These are phyloP conservation scores for Chionodraco myersi DNA, from an alignment of 2,113 vertebrate genomes.

Conservation along the genomic window DNA sequence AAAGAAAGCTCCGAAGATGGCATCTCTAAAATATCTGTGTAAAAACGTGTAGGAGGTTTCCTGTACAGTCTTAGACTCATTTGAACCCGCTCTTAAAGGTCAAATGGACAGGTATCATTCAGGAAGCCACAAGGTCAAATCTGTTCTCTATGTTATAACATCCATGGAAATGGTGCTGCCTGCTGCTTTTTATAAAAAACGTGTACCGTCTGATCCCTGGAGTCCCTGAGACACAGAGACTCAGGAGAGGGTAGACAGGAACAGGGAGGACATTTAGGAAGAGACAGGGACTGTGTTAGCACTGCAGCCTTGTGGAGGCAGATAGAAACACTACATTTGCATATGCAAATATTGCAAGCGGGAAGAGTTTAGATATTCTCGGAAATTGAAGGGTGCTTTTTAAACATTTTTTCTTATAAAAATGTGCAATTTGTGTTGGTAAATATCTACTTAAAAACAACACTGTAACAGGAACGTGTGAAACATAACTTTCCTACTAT, in stretches of 20 bases:
- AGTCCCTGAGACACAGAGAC: slow-evolving; percentile 9
- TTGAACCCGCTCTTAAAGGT: neutral
- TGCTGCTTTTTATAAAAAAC: neutral
- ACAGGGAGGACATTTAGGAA: slow-evolving; percentile 1
- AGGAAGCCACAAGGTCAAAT: neutral
- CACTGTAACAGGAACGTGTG: neutral
- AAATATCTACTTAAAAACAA: no score
- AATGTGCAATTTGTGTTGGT: neutral
- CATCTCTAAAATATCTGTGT: neutral
- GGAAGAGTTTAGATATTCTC: neutral
- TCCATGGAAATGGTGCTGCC: neutral
- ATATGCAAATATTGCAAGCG: neutral
- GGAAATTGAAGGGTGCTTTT: no score
- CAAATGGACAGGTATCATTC: neutral
- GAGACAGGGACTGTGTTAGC: neutral
- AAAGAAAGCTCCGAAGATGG: neutral
- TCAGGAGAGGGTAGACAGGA: neutral
- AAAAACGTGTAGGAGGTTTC: neutral
- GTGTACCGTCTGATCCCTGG: slow-evolving; percentile 17
- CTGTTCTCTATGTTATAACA: neutral
- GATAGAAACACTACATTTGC: neutral
- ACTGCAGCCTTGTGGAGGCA: slow-evolving; percentile 39
- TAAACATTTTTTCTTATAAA: neutral
- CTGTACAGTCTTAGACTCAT: neutral
- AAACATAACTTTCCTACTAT: no score